Percentiles rank a stretch among this genome's conserved stretches.
Evolutionary conservation across 2,888 invertebrate species (phyloP).

Genomic region (Platerodrilus igneus): DNA sequence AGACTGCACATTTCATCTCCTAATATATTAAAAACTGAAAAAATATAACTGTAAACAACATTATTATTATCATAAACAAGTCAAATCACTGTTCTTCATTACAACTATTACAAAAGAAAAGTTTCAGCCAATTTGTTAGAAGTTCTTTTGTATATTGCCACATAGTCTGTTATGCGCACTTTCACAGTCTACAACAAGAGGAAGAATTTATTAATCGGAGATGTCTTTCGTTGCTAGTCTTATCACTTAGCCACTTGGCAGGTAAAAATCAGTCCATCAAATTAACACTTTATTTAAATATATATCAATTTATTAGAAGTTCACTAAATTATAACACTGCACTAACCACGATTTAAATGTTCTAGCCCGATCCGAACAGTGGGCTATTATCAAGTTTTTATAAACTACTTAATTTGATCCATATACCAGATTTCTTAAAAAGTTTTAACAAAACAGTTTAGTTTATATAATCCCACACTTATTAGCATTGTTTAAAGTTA

Average conservation of each 20-base stretch:
- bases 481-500: too few species aligned
- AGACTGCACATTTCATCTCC: conserved; percentile 37
- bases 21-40: conserved; percentile 42
- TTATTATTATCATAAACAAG: too few species aligned
- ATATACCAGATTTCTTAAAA: conserved; percentile 41
- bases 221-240: conserved; percentile 34
- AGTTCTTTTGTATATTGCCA: conserved; percentile 32
- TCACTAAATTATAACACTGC: conserved; percentile 41
- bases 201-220: conserved; percentile 28
- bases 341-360: conserved; percentile 39
- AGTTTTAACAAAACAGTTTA: conserved; percentile 32
- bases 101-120: too few species aligned
- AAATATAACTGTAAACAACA: conserved; percentile 41
- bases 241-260: conserved; percentile 31
- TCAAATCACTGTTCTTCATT: conserved; percentile 39
- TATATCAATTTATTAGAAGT: conserved; percentile 42
- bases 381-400: conserved; percentile 43
- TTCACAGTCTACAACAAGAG: conserved; percentile 28
- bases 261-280: conserved; percentile 37
- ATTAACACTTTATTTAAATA: conserved; percentile 40
- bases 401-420: conserved; percentile 43
- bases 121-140: conserved; percentile 42
- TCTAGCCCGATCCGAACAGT: conserved; percentile 46
- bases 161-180: conserved; percentile 28
- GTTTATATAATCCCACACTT: conserved; percentile 39